Evolutionary conservation across 2,888 invertebrate genomes (phyloP), one percentile per base, ranked within the genome.

Genomic region (Ormyrus nitidulus): DNA sequence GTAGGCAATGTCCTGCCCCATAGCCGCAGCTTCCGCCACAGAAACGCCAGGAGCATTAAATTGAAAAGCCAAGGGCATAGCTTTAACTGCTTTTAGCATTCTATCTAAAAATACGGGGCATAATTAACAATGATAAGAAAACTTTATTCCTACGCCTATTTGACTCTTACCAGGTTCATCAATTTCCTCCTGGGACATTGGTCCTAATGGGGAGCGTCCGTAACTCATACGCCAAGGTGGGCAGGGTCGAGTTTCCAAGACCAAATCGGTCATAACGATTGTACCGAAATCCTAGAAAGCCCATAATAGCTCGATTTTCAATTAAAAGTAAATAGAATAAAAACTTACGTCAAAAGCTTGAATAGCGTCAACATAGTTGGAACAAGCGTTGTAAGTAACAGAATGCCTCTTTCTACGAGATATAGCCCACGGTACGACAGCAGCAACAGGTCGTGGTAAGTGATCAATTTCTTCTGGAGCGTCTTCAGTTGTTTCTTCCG

Each of bases 201-300:
- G 83, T 11, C 81, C 83, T 34, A 84, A 78, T 9, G 84, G 82
- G 0, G 81, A 83, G 46, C 84, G 82, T 0, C 84, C 82, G 13
- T 71, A 80, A 51, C 77, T 84, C 44, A 83, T 85, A 77, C 84
- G 83, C 84, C 84, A 84, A 0, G 84, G 86, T 1, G 86, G 87
- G 84, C 93, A 93, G 0, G 93, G 93, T 82, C 93, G 90, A 0
- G 93, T 92, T 74, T 93, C 91, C 34, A 93, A 83, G 51, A 89
- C 90, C 62, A 93, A 87, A 86, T 93, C 93, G 66, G 92, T 92
- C 84, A 93, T 91, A 0, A 92, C 92, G 7, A 92, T 86, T 19
- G 92, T 89, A 10, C 93, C 93, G 81, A 92, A 91, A 84, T 91
- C 91, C 92, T 92, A 83, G 81, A 90, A 89, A 81, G 80, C 87